These are phyloP conservation scores for Chalcosyrphus nemorum DNA, from an alignment of 2,888 invertebrate genomes.

Conservation along the genomic window DNA sequence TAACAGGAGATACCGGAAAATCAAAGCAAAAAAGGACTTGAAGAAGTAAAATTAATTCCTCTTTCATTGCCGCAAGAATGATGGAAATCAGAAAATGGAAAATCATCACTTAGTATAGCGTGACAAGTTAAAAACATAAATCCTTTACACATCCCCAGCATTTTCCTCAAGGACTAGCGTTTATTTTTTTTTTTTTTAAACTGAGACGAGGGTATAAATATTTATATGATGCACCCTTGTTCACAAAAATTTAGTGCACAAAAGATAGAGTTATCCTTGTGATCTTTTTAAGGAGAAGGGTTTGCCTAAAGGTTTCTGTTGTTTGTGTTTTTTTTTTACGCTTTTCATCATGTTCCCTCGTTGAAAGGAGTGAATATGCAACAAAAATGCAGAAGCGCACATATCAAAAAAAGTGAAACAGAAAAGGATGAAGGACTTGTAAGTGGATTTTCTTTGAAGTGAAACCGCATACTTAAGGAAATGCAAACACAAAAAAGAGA, in stretches of 20 bases:
- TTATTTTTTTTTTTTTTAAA: neutral
- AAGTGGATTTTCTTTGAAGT: slow-evolving; percentile 46
- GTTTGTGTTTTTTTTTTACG: neutral
- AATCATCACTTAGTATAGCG: slow-evolving; percentile 58
- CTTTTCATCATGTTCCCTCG: neutral
- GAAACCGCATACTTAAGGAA: slow-evolving; percentile 31
- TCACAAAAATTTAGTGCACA: slow-evolving; percentile 14
- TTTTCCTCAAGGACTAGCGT: slow-evolving; percentile 20
- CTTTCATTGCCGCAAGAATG: slow-evolving; percentile 24
- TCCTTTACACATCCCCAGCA: slow-evolving; percentile 4
- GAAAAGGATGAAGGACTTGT: slow-evolving; percentile 10
- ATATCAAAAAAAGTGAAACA: neutral
- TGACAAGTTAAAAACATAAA: slow-evolving; percentile 50
- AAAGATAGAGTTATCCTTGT: slow-evolving; percentile 27
- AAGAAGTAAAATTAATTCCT: slow-evolving; percentile 47
- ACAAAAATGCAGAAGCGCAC: slow-evolving; percentile 20
- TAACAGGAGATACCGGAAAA: neutral
- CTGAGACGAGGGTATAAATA: slow-evolving; percentile 5
- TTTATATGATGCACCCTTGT: neutral
- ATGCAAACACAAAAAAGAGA: neutral
- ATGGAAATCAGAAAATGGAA: slow-evolving; percentile 63
- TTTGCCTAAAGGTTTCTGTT: slow-evolving; percentile 23
- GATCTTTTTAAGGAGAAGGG: slow-evolving; percentile 28
- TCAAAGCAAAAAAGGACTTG: slow-evolving; percentile 2
- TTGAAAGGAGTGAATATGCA: slow-evolving; percentile 27